Evolutionary conservation across 2,113 vertebrate species (phyloP), one percentile per base, ranked within the genome.

Genomic region (Acinonyx jubatus): DNA sequence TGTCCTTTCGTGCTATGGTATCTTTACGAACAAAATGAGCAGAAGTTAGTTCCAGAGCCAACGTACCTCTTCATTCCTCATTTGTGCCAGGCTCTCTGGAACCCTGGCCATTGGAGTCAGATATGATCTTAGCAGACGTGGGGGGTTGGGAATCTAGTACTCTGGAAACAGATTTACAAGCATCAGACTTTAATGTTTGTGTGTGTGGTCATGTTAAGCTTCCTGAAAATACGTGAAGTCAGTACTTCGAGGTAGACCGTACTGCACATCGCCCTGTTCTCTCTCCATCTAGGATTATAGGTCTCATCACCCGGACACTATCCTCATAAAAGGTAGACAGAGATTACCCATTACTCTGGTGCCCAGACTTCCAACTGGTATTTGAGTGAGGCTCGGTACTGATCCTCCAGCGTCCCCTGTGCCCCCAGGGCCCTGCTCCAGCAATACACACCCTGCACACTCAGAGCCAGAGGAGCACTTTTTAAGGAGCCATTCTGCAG

Each of bases 391-490:
- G 38, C 66, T 52, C 0, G 0, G n/a, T 21, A 5, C 48, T 23
- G 18, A 21, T 45, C 25, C 7, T 1, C 0, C 5, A 19, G 73
- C 0, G 0, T n/a, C 31, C 15, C 11, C 5, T 4, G 2, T 10
- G 1, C 0, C 38, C 69, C 11, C 23, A 3, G 36, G 7, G 5
- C 29, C 41, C 52, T 27, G 19, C 33, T 23, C 55, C 52, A 36
- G 2, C 18, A 27, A 27, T 25, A 19, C n/a, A 15, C 21, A 2
- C 13, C 10, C 31, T 63, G 25, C 10, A 7, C 21, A 7, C 15
- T 31, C 0, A 0, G 55, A 9, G 55, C 12, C 7, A 29, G n/a
- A 65, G 16, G 25, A 50, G 4, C 7, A 11, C 63, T 83, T 96
- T 33, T n/a, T 16, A 12, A 36, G 21, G 38, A 38, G 50, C 16